phyloP scores from a whole-genome alignment of 2,797 vertebrate species.

The Microchirus variegatus region DNA sequence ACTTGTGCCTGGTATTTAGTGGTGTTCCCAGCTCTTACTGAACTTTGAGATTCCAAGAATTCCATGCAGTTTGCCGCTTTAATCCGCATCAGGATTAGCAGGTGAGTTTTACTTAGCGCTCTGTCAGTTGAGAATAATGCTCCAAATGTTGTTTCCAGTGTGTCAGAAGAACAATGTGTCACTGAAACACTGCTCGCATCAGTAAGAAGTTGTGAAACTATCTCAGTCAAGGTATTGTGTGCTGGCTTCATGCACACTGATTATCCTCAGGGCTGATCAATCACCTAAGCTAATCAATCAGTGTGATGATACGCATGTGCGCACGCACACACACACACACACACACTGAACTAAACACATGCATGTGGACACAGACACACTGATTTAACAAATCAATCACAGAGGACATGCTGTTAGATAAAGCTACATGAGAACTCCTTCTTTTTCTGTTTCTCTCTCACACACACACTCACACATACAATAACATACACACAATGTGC shows the following conservation, averaged over 20 bases:
- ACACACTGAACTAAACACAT: constrained; percentile 8
- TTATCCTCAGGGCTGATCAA: constrained; percentile 52
- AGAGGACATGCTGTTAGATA: constrained; percentile 36
- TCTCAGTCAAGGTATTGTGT: constrained; percentile 18
- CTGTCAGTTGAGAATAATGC: constrained; percentile 39
- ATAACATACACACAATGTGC: constrained; percentile 1
- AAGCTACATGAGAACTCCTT: constrained; percentile 13
- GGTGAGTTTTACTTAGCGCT: constrained; percentile 59
- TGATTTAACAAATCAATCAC: constrained; percentile 59
- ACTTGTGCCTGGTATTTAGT: constrained; percentile 66
- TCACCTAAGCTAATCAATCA: constrained; percentile 66
- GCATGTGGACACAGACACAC: constrained; percentile 20
- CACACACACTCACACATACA: constrained; percentile 2
- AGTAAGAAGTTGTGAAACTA: constrained; percentile 3
- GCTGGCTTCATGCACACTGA: constrained; percentile 35
- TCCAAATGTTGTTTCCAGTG: constrained; percentile 4
- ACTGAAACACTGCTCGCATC: background rate
- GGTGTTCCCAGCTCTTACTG: constrained; percentile 65
- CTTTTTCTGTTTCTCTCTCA: background rate
- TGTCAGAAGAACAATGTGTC: background rate
- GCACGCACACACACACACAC: background rate
- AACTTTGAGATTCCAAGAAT: constrained; percentile 77
- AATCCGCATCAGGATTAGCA: constrained; percentile 76
- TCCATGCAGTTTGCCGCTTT: constrained; percentile 72
- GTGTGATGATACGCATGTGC: constrained; percentile 31